These are phyloP conservation scores for Zosterops japonicus DNA, from an alignment of 2,113 vertebrate genomes.

Conservation along the genomic window DNA sequence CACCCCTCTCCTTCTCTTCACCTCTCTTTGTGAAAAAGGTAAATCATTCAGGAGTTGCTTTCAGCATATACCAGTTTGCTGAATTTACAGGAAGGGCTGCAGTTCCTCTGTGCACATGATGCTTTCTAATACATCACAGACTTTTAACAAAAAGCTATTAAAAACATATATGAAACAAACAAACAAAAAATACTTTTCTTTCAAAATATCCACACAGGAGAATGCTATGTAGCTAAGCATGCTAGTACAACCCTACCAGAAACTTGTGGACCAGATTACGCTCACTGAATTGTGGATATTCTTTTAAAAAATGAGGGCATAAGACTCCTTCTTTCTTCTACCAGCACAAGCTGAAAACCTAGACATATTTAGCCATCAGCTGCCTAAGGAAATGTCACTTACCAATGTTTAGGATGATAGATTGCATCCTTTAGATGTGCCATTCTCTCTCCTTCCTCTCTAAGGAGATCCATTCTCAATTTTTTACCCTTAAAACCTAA, in stretches of 20 bases:
- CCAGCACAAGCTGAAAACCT: not conserved
- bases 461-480: slow-evolving; percentile 59
- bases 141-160: not conserved
- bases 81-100: slow-evolving; percentile 52
- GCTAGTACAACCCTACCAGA: not conserved
- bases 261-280: not conserved
- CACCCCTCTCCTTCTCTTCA: slow-evolving; percentile 46
- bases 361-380: not conserved
- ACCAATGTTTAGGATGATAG: slow-evolving; percentile 35
- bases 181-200: slow-evolving; percentile 6
- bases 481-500: slow-evolving; percentile 59
- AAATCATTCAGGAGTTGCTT: slow-evolving; percentile 57
- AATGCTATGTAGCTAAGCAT: not conserved
- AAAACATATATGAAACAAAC: not conserved
- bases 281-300: not conserved
- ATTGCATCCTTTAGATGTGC: slow-evolving; percentile 50
- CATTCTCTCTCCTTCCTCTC: slow-evolving; percentile 58
- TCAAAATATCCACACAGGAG: not conserved
- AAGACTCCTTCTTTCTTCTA: not conserved
- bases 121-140: slow-evolving; percentile 15
- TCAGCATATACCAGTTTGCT: slow-evolving; percentile 44
- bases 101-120: slow-evolving; percentile 25
- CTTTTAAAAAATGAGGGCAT: not conserved
- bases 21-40: slow-evolving; percentile 46
- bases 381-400: slow-evolving; percentile 54